Percentiles rank a stretch among this genome's conserved stretches.
phyloP scores from a whole-genome alignment of 92 coral and sea anemone species.

The Epizoanthus fatuus region DNA sequence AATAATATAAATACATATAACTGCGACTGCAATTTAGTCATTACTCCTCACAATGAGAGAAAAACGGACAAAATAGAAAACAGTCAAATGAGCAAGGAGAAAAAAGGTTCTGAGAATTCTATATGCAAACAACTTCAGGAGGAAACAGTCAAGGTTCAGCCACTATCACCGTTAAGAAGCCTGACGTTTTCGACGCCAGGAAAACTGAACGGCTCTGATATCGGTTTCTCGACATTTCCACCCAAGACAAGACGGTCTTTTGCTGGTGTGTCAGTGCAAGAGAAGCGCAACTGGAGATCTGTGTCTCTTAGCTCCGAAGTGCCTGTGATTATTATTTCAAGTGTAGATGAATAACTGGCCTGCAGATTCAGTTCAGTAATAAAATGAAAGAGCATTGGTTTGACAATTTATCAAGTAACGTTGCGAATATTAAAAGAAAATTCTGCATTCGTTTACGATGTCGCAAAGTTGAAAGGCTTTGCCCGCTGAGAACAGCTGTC shows the following conservation, averaged over 20 bases:
- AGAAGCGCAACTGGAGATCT: conserved; percentile 12
- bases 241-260: background rate
- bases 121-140: background rate
- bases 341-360: conserved; percentile 28
- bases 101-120: background rate
- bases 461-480: background rate
- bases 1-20: background rate
- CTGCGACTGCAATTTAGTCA: background rate
- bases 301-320: conserved; percentile 17
- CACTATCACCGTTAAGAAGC: conserved; percentile 16
- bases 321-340: conserved; percentile 26
- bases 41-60: background rate
- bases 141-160: conserved; percentile 17
- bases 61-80: background rate
- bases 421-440: too few relatives aligned
- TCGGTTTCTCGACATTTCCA: background rate
- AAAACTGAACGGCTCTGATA: background rate
- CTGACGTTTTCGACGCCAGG: conserved; percentile 38
- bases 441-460: too few relatives aligned
- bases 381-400: background rate
- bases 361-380: background rate
- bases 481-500: background rate
- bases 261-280: conserved; percentile 26
- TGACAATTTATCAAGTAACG: too few relatives aligned
- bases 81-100: background rate